Evolutionary conservation across 2,797 vertebrate genomes (phyloP), one percentile per base, ranked within the genome.

Genomic region (Syngnathus rostellatus): DNA sequence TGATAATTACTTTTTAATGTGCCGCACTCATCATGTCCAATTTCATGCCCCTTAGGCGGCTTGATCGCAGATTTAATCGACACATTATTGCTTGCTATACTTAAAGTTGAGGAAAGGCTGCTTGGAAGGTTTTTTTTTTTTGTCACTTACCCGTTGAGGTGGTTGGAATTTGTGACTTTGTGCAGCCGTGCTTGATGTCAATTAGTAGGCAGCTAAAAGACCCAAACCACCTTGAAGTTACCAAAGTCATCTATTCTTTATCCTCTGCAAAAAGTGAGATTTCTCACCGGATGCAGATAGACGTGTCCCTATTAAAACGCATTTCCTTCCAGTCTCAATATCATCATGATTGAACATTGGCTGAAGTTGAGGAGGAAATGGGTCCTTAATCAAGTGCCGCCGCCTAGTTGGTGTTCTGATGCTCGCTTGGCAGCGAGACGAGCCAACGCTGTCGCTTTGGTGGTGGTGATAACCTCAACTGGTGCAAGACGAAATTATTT

Each of bases 1-100:
- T 87, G 87, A 86, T 89, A 86, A 89, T 91, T 88, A 84, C 81
- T 84, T 88, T 90, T 89, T 91, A 90, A 92, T 90, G 88, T 84
- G 80, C 86, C 85, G 81, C 85, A 90, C 85, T 89, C 87, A 89
- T 92, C 86, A 86, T 89, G 86, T 89, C 86, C 87, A 89, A 90
- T 91, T 90, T 88, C 87, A 90, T 88, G 88, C 78, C 84, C 86
- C 85, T 86, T 84, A 81, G 81, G 85, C 81, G 81, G 83, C 81
- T 31, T 87, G 83, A 88, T 90, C 85, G 76, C 75, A 84, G 83
- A 87, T 90, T 89, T 84, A 86, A 86, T 89, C 84, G 81, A 87
- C 77, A 81, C 82, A 67, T 87, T 86, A 87, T 83, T 82, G 82
- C 85, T 81, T 72, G 87, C 80, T 87, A 83, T 80, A 81, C 82